These are phyloP conservation scores for Sigmodon hispidus DNA, from an alignment of 2,113 vertebrate species.

Conservation along the genomic window DNA sequence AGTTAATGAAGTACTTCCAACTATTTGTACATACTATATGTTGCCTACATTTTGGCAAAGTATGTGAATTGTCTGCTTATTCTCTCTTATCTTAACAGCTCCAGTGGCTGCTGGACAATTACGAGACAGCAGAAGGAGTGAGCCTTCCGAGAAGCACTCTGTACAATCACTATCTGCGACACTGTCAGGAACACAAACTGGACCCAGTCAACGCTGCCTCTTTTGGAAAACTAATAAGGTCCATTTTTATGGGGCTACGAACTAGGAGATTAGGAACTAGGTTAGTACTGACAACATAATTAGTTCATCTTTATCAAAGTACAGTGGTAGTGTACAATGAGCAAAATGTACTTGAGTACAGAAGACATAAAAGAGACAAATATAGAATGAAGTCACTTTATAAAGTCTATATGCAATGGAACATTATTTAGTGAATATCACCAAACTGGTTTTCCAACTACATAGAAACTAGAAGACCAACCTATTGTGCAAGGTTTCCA, in stretches of 20 bases:
- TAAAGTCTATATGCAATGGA: background rate
- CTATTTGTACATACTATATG: background rate
- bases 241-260: conserved; percentile 91
- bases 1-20: conserved; percentile 32
- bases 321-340: background rate
- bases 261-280: conserved; percentile 91
- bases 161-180: conserved; percentile 91
- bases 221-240: conserved; percentile 91
- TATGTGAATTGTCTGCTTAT: conserved; percentile 67
- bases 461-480: background rate
- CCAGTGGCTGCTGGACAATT: conserved; percentile 92
- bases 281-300: conserved; percentile 80
- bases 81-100: conserved; percentile 84
- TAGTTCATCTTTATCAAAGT: conserved; percentile 10
- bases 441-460: background rate
- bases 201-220: conserved; percentile 92
- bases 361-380: background rate
- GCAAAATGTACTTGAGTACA: conserved; percentile 8
- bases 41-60: conserved; percentile 49
- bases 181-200: conserved; percentile 91
- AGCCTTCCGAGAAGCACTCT: conserved; percentile 91
- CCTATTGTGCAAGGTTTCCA: background rate
- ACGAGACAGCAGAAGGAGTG: conserved; percentile 92
- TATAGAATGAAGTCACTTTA: background rate
- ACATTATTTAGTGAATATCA: background rate